Percentiles rank a stretch among this genome's conserved stretches.
These are phyloP conservation scores for Aplysina aerophoba DNA, from an alignment of 37 sponge, comb jelly and placozoan genomes.

Conservation along the genomic window DNA sequence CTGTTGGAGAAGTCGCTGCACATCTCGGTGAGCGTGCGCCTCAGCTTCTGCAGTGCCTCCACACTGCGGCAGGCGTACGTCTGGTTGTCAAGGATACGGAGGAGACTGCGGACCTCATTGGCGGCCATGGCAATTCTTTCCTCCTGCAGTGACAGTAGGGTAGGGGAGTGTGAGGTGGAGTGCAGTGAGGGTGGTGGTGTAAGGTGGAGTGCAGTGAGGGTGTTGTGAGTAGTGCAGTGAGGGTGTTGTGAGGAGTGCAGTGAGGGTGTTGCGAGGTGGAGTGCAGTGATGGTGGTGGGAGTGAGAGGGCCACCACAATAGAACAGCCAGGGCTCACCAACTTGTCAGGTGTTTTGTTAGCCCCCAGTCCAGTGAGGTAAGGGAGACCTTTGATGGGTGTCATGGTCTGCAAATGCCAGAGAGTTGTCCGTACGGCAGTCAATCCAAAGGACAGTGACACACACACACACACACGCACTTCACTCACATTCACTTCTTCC, in stretches of 20 bases:
- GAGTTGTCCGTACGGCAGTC: not conserved
- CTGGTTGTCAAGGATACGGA: conserved; percentile 75
- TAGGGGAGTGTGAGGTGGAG: not conserved
- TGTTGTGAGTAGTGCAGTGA: conserved; percentile 1
- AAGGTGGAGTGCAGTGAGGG: conserved; percentile 15
- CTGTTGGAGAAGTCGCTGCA: conserved; percentile 36
- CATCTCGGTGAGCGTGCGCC: conserved; percentile 51
- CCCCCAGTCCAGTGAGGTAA: no score
- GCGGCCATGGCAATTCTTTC: conserved; percentile 38
- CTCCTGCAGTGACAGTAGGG: not conserved
- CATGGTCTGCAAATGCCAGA: conserved; percentile 7
- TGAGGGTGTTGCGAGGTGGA: not conserved
- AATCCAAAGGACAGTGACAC: conserved; percentile 4
- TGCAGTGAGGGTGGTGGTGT: not conserved
- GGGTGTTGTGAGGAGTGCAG: conserved; percentile 1
- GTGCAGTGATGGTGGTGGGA: not conserved
- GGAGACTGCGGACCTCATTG: conserved; percentile 66
- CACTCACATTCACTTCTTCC: conserved; percentile 33
- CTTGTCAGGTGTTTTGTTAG: no score
- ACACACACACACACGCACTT: not conserved
- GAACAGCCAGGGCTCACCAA: no score
- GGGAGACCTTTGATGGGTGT: not conserved
- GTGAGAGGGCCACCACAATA: no score
- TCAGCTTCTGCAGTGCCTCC: conserved; percentile 60
- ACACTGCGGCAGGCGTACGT: conserved; percentile 72